Conservation (phyloP, 2,888 invertebrate species). For the Glaucopsyche alexis region DNA sequence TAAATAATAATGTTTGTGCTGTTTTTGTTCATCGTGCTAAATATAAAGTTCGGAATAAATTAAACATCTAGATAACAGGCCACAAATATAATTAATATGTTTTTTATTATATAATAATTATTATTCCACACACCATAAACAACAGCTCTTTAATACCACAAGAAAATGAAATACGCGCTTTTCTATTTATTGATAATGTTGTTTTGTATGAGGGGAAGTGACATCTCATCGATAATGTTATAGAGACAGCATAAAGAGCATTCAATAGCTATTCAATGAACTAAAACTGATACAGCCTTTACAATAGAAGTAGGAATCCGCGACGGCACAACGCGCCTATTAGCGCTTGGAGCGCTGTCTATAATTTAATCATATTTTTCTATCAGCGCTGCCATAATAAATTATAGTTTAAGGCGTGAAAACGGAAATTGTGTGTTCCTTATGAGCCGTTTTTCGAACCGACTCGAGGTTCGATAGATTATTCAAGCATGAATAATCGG, state of each 20-base stretch:
- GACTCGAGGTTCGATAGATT: slow-evolving; percentile 39
- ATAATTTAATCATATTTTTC: slow-evolving; percentile 37
- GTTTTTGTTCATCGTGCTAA: background rate
- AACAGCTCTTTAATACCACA: background rate
- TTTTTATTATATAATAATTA: background rate
- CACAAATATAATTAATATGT: background rate
- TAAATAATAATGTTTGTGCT: slow-evolving; percentile 6
- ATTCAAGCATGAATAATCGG: slow-evolving; percentile 46
- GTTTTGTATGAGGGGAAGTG: slow-evolving; percentile 46
- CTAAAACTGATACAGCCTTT: slow-evolving; percentile 52
- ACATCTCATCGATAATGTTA: slow-evolving; percentile 55
- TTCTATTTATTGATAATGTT: slow-evolving; percentile 30
- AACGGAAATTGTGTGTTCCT: slow-evolving; percentile 41
- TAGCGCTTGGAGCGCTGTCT: slow-evolving; percentile 32
- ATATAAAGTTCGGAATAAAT: slow-evolving; percentile 10
- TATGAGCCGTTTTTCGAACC: slow-evolving; percentile 44
- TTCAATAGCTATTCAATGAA: slow-evolving; percentile 61
- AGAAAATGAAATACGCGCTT: slow-evolving; percentile 14
- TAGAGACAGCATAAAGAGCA: slow-evolving; percentile 46
- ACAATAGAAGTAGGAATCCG: slow-evolving; percentile 25
- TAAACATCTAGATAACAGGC: background rate
- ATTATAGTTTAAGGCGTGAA: slow-evolving; percentile 41
- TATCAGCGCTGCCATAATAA: slow-evolving; percentile 35
- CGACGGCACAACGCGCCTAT: slow-evolving; percentile 27
- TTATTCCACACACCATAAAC: slow-evolving; percentile 1